A percentile compares a stretch with the other conserved stretches of the same genome.
Evolutionary conservation across 2,888 invertebrate genomes (phyloP).

Genomic region (Drosophila cognata): DNA sequence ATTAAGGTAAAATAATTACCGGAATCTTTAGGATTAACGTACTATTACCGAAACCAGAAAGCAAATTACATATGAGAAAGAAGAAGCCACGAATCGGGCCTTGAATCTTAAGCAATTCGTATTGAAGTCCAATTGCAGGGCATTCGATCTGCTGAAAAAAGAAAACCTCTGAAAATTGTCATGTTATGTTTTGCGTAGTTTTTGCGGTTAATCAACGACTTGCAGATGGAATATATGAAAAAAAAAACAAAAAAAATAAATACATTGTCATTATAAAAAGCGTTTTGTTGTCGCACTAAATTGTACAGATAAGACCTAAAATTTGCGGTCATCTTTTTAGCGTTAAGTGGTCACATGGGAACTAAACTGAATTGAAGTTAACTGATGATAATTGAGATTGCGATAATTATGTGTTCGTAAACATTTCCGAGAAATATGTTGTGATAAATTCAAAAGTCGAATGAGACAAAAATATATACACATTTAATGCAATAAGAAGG

Average conservation of each 20-base stretch:
- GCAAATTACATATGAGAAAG: neutral
- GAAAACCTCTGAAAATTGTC: slow-evolving; percentile 7
- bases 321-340: slow-evolving; percentile 74
- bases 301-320: slow-evolving; percentile 60
- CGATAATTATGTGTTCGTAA: slow-evolving; percentile 28
- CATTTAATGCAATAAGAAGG: neutral
- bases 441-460: slow-evolving; percentile 7
- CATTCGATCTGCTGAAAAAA: slow-evolving; percentile 5
- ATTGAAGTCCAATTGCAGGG: neutral
- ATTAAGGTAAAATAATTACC: neutral
- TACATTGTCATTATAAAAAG: slow-evolving; percentile 27
- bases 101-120: neutral
- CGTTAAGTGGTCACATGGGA: slow-evolving; percentile 45
- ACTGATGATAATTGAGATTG: slow-evolving; percentile 38
- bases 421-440: slow-evolving; percentile 47
- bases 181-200: neutral
- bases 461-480: neutral
- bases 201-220: slow-evolving; percentile 45
- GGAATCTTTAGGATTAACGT: neutral
- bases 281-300: slow-evolving; percentile 28
- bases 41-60: neutral
- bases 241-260: slow-evolving; percentile 12
- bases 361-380: slow-evolving; percentile 30
- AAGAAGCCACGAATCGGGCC: neutral
- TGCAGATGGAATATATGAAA: slow-evolving; percentile 22